Percentiles rank a stretch among this genome's conserved stretches.
phyloP scores from a whole-genome alignment of 2,888 invertebrate genomes.

The Helobdella robusta region DNA sequence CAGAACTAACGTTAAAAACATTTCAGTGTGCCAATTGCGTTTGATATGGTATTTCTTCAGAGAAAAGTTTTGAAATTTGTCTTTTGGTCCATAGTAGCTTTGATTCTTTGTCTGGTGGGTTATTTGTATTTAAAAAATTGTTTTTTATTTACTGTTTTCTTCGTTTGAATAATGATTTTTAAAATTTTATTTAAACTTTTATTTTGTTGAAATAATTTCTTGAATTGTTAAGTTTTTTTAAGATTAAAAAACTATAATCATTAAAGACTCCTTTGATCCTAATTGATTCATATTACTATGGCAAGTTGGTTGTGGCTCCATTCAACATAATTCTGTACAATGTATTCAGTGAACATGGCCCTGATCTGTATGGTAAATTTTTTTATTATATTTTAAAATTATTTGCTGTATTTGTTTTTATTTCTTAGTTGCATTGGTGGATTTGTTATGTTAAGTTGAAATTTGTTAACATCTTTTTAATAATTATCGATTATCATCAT shows the following conservation, averaged over 20 bases:
- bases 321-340: conserved; percentile 88
- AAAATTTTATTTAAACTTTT: background rate
- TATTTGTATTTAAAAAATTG: background rate
- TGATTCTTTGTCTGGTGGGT: background rate
- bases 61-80: conserved; percentile 55
- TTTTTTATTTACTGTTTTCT: background rate
- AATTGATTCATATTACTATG: conserved; percentile 80
- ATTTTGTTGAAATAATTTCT: background rate
- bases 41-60: conserved; percentile 68
- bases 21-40: conserved; percentile 66
- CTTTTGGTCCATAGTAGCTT: background rate
- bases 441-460: too few relatives aligned
- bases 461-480: too few relatives aligned
- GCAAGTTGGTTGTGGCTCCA: conserved; percentile 76
- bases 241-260: background rate
- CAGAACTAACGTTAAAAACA: too few relatives aligned
- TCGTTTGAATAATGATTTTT: background rate
- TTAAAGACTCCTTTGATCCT: conserved; percentile 62
- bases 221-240: background rate
- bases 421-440: too few relatives aligned
- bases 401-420: too few relatives aligned
- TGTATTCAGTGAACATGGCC: conserved; percentile 76
- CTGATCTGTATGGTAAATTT: conserved; percentile 77
- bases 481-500: too few relatives aligned
- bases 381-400: too few relatives aligned